A percentile compares a stretch with the other conserved stretches of the same genome.
These are phyloP conservation scores for Corynorhinus townsendii DNA, from an alignment of 2,113 vertebrate species.

Conservation along the genomic window DNA sequence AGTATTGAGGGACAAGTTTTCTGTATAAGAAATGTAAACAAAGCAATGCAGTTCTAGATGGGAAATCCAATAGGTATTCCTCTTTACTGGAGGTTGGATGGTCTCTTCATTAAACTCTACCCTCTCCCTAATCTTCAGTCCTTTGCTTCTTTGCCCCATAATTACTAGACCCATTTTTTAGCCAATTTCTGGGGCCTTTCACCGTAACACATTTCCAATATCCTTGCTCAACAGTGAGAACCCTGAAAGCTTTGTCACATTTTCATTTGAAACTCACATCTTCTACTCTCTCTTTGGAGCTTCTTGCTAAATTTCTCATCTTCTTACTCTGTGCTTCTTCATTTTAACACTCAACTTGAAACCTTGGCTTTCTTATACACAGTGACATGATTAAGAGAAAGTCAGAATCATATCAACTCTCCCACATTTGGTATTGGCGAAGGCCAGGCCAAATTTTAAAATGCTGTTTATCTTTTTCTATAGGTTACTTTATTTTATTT, in stretches of 20 bases:
- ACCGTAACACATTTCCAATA: neutral
- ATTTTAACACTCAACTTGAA: neutral
- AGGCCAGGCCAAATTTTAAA: neutral
- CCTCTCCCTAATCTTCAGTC: neutral
- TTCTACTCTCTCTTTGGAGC: neutral
- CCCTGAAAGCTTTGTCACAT: neutral
- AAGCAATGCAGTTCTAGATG: neutral
- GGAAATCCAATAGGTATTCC: neutral
- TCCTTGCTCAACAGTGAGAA: neutral
- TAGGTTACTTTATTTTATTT: neutral
- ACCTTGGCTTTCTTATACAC: neutral
- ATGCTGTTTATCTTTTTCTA: neutral
- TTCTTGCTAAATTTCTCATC: neutral
- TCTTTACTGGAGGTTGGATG: neutral
- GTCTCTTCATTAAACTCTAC: neutral
- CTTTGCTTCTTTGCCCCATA: neutral
- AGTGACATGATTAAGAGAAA: neutral
- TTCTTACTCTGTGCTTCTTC: neutral
- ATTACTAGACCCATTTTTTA: neutral
- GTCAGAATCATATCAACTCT: neutral
- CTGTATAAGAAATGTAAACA: neutral
- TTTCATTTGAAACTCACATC: neutral
- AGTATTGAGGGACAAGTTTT: neutral
- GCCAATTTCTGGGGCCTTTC: neutral
- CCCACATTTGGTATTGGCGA: neutral